Evolutionary conservation across 2,797 vertebrate genomes (phyloP).

Genomic region (Erethizon dorsatum): DNA sequence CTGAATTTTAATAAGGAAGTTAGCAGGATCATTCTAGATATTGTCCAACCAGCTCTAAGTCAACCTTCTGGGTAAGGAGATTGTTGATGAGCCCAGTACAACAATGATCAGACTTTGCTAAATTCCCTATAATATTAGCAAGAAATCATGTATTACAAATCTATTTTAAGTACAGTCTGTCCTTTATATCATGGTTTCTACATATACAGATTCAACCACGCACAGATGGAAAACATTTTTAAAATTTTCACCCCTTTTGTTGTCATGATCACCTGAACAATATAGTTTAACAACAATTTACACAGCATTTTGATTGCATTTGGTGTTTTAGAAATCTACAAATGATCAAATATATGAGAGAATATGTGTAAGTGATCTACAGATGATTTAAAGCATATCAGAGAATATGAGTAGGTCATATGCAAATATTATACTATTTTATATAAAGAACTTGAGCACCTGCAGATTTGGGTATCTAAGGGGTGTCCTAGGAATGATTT

Average conservation of each 20-base stretch:
- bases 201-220: not conserved
- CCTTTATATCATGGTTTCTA: not conserved
- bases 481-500: not conserved
- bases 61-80: not conserved
- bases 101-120: not conserved
- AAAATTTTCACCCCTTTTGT: not conserved
- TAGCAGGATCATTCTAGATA: not conserved
- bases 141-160: not conserved
- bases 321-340: not conserved
- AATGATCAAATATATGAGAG: not conserved
- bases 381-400: not conserved
- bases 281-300: no score
- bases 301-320: not conserved
- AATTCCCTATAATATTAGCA: not conserved
- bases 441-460: not conserved
- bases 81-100: not conserved
- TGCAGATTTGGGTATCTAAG: not conserved
- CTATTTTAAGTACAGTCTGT: not conserved
- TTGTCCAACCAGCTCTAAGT: not conserved
- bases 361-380: not conserved
- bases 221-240: not conserved
- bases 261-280: not conserved
- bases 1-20: not conserved
- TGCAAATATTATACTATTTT: not conserved
- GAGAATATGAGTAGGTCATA: not conserved